Conservation (phyloP, 1,140 invertebrate genomes). For the Pectinophora gossypiella region DNA sequence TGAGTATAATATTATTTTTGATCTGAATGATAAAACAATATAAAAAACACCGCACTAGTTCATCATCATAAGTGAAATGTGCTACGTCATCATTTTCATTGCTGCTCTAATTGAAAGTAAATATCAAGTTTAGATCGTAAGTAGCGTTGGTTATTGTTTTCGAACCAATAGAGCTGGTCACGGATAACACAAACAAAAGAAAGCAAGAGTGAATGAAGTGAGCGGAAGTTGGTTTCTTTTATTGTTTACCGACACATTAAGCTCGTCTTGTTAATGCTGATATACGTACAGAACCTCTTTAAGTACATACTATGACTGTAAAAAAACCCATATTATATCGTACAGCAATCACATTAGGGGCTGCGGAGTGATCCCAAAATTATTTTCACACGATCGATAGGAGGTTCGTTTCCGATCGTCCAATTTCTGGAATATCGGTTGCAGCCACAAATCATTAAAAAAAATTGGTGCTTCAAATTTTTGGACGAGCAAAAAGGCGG, state of each 20-base stretch:
- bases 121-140: conserved; percentile 10
- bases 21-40: no score
- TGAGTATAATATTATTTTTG: no score
- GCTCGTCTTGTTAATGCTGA: not conserved
- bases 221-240: conserved; percentile 3
- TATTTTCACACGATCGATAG: conserved; percentile 65
- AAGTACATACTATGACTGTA: not conserved
- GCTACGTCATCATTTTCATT: conserved; percentile 16
- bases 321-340: not conserved
- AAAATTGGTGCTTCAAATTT: conserved; percentile 58
- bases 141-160: conserved; percentile 16
- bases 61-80: no score
- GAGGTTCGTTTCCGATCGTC: conserved; percentile 56
- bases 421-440: conserved; percentile 66
- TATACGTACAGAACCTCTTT: not conserved
- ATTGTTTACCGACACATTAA: conserved; percentile 4
- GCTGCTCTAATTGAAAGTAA: conserved; percentile 22
- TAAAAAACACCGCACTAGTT: no score
- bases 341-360: conserved; percentile 10
- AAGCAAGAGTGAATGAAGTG: conserved; percentile 17
- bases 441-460: conserved; percentile 69
- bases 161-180: conserved; percentile 19
- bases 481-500: conserved; percentile 62
- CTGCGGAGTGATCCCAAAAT: conserved; percentile 27
- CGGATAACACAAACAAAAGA: conserved; percentile 15